Conservation (phyloP, 2,113 vertebrate genomes). For the Tursiops truncatus region DNA sequence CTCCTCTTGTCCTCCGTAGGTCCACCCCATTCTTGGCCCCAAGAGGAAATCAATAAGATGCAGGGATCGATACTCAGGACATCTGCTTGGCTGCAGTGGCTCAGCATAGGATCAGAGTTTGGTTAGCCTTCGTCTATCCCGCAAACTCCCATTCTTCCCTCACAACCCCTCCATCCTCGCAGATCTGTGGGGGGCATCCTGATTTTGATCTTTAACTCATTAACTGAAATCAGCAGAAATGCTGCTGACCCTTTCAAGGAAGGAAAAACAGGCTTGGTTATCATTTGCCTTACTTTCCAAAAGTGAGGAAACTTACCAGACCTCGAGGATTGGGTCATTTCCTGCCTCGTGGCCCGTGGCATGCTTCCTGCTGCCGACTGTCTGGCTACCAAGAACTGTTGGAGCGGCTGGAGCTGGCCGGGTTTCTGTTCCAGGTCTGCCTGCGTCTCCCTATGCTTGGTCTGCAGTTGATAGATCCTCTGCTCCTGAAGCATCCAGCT, state of each 20-base stretch:
- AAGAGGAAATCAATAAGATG: conserved; percentile 63
- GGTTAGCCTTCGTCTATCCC: neutral
- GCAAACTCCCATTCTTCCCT: neutral
- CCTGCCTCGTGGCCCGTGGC: conserved; percentile 84
- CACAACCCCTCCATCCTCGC: neutral
- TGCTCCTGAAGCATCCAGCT: conserved; percentile 93
- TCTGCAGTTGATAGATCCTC: conserved; percentile 91
- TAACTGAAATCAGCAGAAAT: conserved; percentile 53
- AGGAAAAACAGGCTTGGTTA: conserved; percentile 51
- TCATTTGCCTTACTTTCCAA: conserved; percentile 62
- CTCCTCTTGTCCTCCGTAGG: conserved; percentile 58
- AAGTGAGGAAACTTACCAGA: conserved; percentile 76
- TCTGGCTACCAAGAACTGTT: conserved; percentile 77
- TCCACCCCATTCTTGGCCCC: conserved; percentile 60
- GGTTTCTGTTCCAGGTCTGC: conserved; percentile 86
- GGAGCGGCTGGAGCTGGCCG: conserved; percentile 80
- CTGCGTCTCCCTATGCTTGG: conserved; percentile 87
- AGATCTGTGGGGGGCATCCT: neutral
- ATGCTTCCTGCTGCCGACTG: conserved; percentile 79
- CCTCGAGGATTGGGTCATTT: conserved; percentile 50
- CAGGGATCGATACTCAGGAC: conserved; percentile 65
- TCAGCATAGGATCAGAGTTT: conserved; percentile 58
- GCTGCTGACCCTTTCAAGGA: conserved; percentile 21
- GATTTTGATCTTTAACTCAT: conserved; percentile 49
- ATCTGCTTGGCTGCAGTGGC: conserved; percentile 47